Base-by-base conservation (phyloP, 2,888 invertebrate species). In the Scaptomyza tumidula region DNA sequence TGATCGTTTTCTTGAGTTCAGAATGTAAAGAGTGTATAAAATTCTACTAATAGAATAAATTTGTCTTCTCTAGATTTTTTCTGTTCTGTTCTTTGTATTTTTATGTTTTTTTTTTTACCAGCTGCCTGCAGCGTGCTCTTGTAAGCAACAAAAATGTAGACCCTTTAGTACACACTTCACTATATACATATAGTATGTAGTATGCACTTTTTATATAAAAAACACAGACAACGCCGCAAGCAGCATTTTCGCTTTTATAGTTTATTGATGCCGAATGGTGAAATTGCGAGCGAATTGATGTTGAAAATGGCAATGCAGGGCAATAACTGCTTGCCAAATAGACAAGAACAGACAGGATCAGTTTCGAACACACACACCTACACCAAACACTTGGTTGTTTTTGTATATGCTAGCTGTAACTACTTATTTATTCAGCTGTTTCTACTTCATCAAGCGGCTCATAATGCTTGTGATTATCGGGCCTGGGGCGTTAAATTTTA, bases 241-340 rank as follows among this genome's bases (percentile, higher is more conserved):
- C 85, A 85, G 80, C 85, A 85, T 80, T 82, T 41, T 79, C 67
- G 79, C 80, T 79, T 86, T 86, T 85, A 86, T 86, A 86, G 85
- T 86, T 86, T 86, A 86, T 86, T 85, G 85, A 86, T 86, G 86
- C 78, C 75, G 69, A 85, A 78, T 86, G 81, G 63, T 41, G 52
- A 79, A 85, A 78, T 75, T 78, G 78, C 68, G 58, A 72, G 74
- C 64, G 82, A 82, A 84, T 86, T 86, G 85, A 85, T 72, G 85
- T 68, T 82, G 73, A 74, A 86, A 86, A 82, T 33, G 33, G 68
- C 69, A 71, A 66, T 64, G 66, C 56, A 3, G 66, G 74, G 59
- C 37, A 37, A 37, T 52, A 60, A 45, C 52, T 41, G 50, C 52
- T 24, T 31, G 35, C 24, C 27, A 53, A 16, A 41, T 16, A 33